Evolutionary conservation across 2,888 invertebrate species (phyloP), one percentile per base, ranked within the genome.

Genomic region (Pelosia muscerda): DNA sequence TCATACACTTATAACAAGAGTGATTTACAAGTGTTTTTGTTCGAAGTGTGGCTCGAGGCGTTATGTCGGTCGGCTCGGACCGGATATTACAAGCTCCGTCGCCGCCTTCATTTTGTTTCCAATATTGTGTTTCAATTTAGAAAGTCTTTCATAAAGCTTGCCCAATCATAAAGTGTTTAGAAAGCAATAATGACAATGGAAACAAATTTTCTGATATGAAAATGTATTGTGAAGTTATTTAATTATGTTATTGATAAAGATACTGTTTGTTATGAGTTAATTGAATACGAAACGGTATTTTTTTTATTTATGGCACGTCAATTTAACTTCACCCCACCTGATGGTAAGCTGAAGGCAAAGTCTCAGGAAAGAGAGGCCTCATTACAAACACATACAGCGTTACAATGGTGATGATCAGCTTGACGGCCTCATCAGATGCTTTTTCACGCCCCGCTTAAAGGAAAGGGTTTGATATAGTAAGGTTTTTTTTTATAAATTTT

Each of bases 1-100:
- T 34, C 28, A 61, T 11, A 56, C 13, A 49, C 42, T 56, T 68
- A 63, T 34, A 72, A 75, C 65, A 73, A 66, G 55, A 68, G 56
- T 49, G 63, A 73, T 74, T 64, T 75, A 69, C 65, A 73, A 74
- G 68, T 71, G 73, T 78, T 68, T 78, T 76, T 73, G 68, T 74
- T 71, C 28, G 60, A 58, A 76, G 54, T 59, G 65, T 68, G 71
- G 79, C 82, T 23, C 49, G 54, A 70, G 76, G 81, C 78, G 82
- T 77, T 80, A 77, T 86, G 82, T 83, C 81, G 74, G 75, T 81
- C 73, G 76, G 78, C 76, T 82, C 81, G 75, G 79, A 77, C 88
- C 88, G 89, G 89, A 89, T 89, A 89, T 89, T 89, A 88, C 88
- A 83, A 84, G 73, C 62, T 78, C 77, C 75, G 68, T 73, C 75